Evolutionary conservation across 37 sponge, comb jelly and placozoan genomes (phyloP).

Genomic region (Ephydatia muelleri): DNA sequence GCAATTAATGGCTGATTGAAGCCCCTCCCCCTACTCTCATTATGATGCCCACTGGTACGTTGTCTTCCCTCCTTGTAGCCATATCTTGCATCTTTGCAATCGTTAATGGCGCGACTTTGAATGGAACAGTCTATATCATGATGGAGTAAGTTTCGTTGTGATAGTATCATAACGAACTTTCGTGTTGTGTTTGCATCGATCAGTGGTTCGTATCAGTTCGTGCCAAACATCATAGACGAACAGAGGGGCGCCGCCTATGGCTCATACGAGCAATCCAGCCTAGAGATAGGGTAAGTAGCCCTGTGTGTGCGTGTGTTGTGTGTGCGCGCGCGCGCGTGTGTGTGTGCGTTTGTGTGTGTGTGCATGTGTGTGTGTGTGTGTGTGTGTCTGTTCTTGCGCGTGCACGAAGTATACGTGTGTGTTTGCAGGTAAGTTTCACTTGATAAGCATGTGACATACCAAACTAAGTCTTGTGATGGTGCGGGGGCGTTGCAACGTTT

Average conservation of each 20-base stretch:
- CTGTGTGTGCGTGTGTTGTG: background rate
- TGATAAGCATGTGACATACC: no score
- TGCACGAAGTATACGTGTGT: background rate
- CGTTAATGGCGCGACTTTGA: background rate
- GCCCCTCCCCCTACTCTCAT: background rate
- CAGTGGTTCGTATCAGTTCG: background rate
- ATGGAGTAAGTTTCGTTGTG: background rate
- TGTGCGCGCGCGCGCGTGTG: background rate
- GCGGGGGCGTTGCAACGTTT: no score
- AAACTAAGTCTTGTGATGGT: no score
- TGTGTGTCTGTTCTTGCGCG: background rate
- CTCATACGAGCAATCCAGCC: constrained; percentile 13
- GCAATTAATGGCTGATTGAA: no score
- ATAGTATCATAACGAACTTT: no score
- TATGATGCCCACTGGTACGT: background rate
- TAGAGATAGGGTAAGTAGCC: background rate
- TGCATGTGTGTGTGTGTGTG: background rate
- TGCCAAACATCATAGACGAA: constrained; percentile 23
- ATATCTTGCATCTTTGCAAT: background rate
- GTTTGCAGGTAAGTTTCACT: background rate
- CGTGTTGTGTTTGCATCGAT: background rate
- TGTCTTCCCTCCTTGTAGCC: background rate
- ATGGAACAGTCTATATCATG: background rate
- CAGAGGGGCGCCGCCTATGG: constrained; percentile 44
- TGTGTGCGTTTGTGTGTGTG: background rate